Evolutionary conservation across 2,113 vertebrate genomes (phyloP).

Genomic region (Orthonyx spaldingii): DNA sequence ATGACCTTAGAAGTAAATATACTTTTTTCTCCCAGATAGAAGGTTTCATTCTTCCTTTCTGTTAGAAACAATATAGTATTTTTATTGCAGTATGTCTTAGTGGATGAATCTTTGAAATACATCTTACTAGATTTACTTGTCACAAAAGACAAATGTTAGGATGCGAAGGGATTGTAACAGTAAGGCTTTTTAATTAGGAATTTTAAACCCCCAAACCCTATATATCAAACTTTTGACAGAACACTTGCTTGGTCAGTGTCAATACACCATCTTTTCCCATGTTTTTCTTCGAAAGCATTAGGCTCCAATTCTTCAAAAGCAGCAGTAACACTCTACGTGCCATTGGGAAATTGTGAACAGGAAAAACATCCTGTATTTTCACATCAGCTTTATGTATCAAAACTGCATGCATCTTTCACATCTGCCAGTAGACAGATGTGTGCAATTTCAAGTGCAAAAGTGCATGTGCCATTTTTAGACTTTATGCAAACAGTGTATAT

Average conservation of each 20-base stretch:
- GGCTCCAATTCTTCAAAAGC: background rate
- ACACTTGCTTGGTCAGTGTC: background rate
- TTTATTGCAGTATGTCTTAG: background rate
- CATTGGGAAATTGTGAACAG: background rate
- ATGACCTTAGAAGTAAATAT: background rate
- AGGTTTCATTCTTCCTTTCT: background rate
- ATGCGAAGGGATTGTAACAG: background rate
- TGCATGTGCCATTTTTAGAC: background rate
- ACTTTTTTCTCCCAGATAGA: background rate
- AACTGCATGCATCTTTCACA: background rate
- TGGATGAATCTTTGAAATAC: background rate
- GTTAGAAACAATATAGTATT: background rate
- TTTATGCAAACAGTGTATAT: background rate
- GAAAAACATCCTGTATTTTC: background rate
- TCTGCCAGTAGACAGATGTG: background rate
- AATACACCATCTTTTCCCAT: background rate
- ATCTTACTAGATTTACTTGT: background rate
- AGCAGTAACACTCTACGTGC: background rate
- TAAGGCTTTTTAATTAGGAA: background rate
- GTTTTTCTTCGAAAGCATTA: background rate
- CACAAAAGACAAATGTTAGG: background rate
- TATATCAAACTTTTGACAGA: background rate
- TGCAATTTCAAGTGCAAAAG: conserved; percentile 5
- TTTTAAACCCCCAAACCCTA: background rate
- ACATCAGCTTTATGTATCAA: background rate